These are phyloP conservation scores for Ceyx erithaca DNA, from an alignment of 2,797 vertebrate species.

Conservation along the genomic window DNA sequence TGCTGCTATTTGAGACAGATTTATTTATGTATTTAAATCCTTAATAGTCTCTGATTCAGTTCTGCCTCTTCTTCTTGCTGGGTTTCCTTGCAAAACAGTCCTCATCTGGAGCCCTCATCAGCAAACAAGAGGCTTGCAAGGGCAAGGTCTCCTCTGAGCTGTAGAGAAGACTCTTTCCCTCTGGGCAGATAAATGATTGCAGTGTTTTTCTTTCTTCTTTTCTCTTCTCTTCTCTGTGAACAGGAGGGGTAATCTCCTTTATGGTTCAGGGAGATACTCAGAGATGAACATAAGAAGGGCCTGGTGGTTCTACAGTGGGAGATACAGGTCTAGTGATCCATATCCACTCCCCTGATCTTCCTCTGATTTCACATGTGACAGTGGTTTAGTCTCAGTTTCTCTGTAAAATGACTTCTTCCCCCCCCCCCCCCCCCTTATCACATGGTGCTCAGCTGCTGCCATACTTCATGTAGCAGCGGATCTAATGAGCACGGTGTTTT, in stretches of 20 bases:
- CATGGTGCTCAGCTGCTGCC: conserved; percentile 48
- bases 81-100: no score
- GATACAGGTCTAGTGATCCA: not conserved
- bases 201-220: conserved; percentile 56
- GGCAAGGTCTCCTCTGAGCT: conserved; percentile 66
- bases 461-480: not conserved
- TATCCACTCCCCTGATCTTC: conserved; percentile 24
- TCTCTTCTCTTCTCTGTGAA: not conserved
- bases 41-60: conserved; percentile 40
- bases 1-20: not conserved
- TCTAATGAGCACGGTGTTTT: not conserved
- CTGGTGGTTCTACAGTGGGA: not conserved
- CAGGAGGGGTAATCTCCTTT: conserved; percentile 36
- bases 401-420: not conserved
- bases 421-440: not conserved
- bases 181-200: conserved; percentile 68
- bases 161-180: conserved; percentile 55
- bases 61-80: conserved; percentile 19
- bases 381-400: not conserved
- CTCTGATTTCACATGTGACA: conserved; percentile 22
- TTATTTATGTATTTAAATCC: not conserved
- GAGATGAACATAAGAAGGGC: not conserved
- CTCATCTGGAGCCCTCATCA: conserved; percentile 55
- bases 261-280: not conserved
- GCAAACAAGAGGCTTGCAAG: conserved; percentile 63